These are phyloP conservation scores for Galagoides demidoff DNA, from an alignment of 2,797 vertebrate genomes.

Conservation along the genomic window DNA sequence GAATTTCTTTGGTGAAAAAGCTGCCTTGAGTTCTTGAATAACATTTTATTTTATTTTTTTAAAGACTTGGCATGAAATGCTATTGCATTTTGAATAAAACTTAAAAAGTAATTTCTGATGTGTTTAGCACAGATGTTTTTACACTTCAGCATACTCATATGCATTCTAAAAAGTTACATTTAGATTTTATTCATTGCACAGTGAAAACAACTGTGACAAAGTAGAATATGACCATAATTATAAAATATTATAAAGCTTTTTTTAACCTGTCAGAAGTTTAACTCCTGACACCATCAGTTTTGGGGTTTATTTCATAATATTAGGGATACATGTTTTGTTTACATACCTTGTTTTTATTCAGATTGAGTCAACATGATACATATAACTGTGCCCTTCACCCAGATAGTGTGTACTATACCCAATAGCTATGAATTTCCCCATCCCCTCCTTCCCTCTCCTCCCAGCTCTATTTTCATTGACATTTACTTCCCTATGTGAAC, in stretches of 20 bases:
- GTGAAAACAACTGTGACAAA: constrained; percentile 30
- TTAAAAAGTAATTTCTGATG: constrained; percentile 77
- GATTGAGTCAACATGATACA: too few species aligned
- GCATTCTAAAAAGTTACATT: constrained; percentile 25
- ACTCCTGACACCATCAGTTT: background rate
- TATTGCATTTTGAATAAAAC: constrained; percentile 78
- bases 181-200: constrained; percentile 31
- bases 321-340: too few species aligned
- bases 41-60: constrained; percentile 74
- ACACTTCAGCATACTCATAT: constrained; percentile 54
- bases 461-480: too few species aligned
- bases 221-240: background rate
- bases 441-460: too few species aligned
- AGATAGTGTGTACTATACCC: too few species aligned
- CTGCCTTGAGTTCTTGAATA: constrained; percentile 80
- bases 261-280: constrained; percentile 2
- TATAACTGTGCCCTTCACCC: too few species aligned
- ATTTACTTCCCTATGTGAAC: too few species aligned
- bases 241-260: background rate
- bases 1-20: constrained; percentile 80
- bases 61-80: constrained; percentile 66
- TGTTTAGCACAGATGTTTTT: constrained; percentile 75
- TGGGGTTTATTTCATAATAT: background rate
- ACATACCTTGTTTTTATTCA: too few species aligned
- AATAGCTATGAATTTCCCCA: too few species aligned